A percentile compares a stretch with the other conserved stretches of the same genome.
Conservation (phyloP, 2,797 vertebrate genomes). For the Leptodactylus fallax region DNA sequence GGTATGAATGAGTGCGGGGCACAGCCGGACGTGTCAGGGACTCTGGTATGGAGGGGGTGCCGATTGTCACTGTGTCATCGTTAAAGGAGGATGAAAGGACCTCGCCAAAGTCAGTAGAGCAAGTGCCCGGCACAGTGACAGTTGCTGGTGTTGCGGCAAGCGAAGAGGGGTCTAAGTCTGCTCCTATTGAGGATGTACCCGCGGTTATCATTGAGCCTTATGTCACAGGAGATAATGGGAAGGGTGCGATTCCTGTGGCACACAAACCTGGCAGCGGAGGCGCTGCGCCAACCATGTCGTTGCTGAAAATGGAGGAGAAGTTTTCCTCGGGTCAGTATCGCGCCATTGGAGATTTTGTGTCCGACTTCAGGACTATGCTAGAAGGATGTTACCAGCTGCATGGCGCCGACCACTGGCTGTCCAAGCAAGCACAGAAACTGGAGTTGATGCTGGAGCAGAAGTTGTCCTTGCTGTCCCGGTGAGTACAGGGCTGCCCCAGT, state of each 20-base stretch:
- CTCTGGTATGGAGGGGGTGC: constrained; percentile 18
- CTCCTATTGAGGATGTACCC: background rate
- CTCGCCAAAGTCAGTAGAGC: background rate
- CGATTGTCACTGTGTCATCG: background rate
- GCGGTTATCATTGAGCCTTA: background rate
- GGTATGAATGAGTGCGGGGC: constrained; percentile 30
- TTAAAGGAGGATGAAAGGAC: background rate
- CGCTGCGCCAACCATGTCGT: constrained; percentile 75
- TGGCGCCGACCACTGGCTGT: constrained; percentile 96
- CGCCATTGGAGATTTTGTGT: constrained; percentile 91
- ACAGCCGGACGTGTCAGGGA: background rate
- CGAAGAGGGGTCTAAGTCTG: background rate
- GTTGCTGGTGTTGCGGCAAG: background rate
- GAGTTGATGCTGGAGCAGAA: constrained; percentile 97
- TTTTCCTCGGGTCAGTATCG: constrained; percentile 84
- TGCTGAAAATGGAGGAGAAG: constrained; percentile 90
- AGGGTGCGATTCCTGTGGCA: constrained; percentile 23
- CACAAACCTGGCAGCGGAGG: background rate
- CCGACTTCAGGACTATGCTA: constrained; percentile 93
- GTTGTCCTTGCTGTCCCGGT: constrained; percentile 92
- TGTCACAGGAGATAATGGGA: constrained; percentile 51
- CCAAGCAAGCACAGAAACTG: constrained; percentile 94
- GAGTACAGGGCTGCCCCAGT: constrained; percentile 62
- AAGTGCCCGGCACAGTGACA: background rate
- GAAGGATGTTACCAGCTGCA: constrained; percentile 92